These are phyloP conservation scores for Hymenopus coronatus DNA, from an alignment of 2,888 invertebrate genomes.

Conservation along the genomic window DNA sequence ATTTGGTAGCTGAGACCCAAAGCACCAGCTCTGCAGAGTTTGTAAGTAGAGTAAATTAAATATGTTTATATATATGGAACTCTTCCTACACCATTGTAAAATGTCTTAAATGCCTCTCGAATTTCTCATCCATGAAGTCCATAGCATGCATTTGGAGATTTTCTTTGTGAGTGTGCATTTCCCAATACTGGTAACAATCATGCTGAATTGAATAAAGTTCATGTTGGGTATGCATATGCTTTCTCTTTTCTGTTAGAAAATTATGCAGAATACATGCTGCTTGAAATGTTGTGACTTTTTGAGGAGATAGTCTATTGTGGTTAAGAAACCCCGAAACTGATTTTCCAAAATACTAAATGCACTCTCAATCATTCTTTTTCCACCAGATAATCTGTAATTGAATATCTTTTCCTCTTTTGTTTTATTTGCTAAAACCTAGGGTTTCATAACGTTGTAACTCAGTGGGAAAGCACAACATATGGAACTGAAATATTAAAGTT, in stretches of 20 bases:
- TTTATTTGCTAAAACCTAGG: conserved; percentile 1
- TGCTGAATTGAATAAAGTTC: neutral
- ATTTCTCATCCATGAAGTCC: neutral
- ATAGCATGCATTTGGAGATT: neutral
- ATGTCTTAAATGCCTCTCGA: neutral
- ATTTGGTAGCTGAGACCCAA: neutral
- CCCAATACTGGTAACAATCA: neutral
- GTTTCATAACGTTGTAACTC: conserved; percentile 25
- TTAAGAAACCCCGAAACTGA: conserved; percentile 32
- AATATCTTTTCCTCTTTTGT: conserved; percentile 28
- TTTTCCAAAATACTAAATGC: conserved; percentile 34
- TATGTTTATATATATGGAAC: neutral
- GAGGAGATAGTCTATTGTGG: conserved; percentile 29
- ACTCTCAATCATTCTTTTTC: conserved; percentile 30
- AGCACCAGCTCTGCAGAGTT: neutral
- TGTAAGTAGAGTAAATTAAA: neutral
- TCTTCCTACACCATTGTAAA: neutral
- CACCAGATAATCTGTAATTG: conserved; percentile 31
- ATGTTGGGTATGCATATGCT: neutral
- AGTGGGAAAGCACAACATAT: conserved; percentile 25
- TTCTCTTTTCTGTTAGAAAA: conserved; percentile 15
- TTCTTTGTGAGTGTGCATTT: neutral
- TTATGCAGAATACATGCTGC: conserved; percentile 29
- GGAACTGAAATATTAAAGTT: neutral
- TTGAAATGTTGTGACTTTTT: conserved; percentile 22